These are phyloP conservation scores for Pseudoatta argentina DNA, from an alignment of 1,140 invertebrate species.

Conservation along the genomic window DNA sequence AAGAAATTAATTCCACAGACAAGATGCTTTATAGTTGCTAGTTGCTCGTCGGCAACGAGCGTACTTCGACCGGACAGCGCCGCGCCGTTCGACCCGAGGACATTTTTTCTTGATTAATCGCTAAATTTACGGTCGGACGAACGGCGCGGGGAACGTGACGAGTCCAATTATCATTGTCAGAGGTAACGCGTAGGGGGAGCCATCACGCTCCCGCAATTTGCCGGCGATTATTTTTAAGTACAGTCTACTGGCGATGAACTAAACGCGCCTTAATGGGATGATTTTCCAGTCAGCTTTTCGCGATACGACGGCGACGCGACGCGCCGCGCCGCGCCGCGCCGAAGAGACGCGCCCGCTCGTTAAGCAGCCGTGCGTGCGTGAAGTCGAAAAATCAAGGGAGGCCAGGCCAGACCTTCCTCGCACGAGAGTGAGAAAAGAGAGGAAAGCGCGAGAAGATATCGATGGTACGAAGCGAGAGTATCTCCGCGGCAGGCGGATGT, in stretches of 20 bases:
- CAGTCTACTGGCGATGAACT: conserved; percentile 54
- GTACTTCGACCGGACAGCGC: not conserved
- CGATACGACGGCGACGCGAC: not conserved
- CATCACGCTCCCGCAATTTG: conserved; percentile 69
- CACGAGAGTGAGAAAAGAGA: conserved; percentile 35
- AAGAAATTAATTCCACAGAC: conserved; percentile 64
- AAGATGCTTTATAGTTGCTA: conserved; percentile 23
- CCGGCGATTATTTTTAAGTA: not conserved
- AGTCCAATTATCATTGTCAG: conserved; percentile 73
- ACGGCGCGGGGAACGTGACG: conserved; percentile 62
- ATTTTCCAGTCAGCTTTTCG: conserved; percentile 72
- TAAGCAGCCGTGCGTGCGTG: conserved; percentile 69
- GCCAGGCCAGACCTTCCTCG: not conserved
- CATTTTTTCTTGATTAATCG: conserved; percentile 67
- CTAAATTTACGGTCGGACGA: conserved; percentile 60
- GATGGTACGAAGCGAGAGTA: not conserved
- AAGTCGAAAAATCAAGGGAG: conserved; percentile 70
- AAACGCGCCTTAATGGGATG: conserved; percentile 72
- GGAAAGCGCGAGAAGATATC: not conserved
- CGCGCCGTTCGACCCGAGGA: conserved; percentile 37
- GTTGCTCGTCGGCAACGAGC: not conserved
- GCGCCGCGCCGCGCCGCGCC: not conserved
- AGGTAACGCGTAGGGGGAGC: conserved; percentile 57
- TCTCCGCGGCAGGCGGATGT: not conserved
- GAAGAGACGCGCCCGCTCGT: conserved; percentile 59